Evolutionary conservation across 2,888 invertebrate genomes (phyloP).

Genomic region (Trachelus troglodyta): DNA sequence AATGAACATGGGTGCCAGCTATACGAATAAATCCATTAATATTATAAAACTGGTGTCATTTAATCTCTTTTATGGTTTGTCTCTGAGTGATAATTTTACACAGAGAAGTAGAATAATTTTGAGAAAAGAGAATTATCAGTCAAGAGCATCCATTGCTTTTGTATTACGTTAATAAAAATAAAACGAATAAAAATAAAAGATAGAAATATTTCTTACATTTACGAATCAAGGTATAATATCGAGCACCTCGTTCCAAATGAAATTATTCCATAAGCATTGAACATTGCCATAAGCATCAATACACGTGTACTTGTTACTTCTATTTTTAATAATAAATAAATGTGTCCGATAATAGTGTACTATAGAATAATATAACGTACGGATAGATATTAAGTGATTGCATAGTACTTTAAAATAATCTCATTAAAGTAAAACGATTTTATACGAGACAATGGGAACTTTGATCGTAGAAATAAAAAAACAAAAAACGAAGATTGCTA

Average conservation of each 20-base stretch:
- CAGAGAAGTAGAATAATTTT: no score
- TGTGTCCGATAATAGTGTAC: not conserved
- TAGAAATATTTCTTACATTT: not conserved
- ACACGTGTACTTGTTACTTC: not conserved
- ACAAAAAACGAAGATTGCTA: slow-evolving; percentile 15
- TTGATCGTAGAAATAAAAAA: slow-evolving; percentile 10
- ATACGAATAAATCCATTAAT: no score
- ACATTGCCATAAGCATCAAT: not conserved
- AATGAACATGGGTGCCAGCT: no score
- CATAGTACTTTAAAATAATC: slow-evolving; percentile 42
- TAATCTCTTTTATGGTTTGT: no score
- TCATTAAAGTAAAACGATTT: slow-evolving; percentile 34
- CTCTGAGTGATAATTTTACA: no score
- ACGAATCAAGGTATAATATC: not conserved
- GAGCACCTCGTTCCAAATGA: not conserved
- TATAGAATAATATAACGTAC: not conserved
- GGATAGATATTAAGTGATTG: not conserved
- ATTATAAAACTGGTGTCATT: no score
- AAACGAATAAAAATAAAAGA: not conserved
- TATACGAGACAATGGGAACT: not conserved
- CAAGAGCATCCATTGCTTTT: no score
- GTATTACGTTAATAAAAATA: not conserved
- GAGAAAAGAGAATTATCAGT: no score
- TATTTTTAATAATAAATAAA: not conserved
- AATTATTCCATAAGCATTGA: not conserved